Base-by-base conservation (phyloP, 2,113 vertebrate species). In the Anser brachyrhynchus region DNA sequence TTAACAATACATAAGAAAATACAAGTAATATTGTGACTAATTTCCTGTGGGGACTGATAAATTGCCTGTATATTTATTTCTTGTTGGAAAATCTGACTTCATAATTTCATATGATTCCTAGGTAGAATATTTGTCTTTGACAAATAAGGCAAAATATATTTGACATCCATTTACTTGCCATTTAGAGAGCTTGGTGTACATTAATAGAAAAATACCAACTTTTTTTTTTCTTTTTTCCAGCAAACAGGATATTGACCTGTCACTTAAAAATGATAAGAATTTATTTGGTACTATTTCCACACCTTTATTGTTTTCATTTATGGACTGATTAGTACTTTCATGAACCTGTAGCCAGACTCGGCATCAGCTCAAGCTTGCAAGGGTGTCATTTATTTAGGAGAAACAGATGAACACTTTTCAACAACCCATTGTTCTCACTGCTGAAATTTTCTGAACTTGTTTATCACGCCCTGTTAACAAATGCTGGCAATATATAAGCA, bases 31-130 rank as follows among this genome's bases (percentile, higher is more conserved):
- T 59, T 59, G 52, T 73, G 59, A 95, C 75, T 94, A 74, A 95
- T 97, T 96, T 97, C 81, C 83, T 84, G 37, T 54, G 89, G 84
- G 74, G 59, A 54, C 28, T 57, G 76, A 77, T 72, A 95, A 96
- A 95, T 93, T 96, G 69, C 54, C 59, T 91, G 79, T 81, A 20
- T 88, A 80, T 97, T 73, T 13, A 84, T 89, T 92, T 73, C 55
- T 86, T 95, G 87, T 93, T 66, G 87, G 72, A 97, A 94, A 80
- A 67, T 80, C 35, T 81, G 87, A 81, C 78, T 97, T 76, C 51
- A 71, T 73, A 78, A 81, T 92, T 93, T 96, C 44, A 79, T 72
- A 29, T 57, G 54, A 83, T 90, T 95, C 64, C 28, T 65, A 67
- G 59, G 21, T 21, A 81, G 79, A 90, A 71, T 88, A 90, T 80